Evolutionary conservation across 2,113 vertebrate genomes (phyloP).

Genomic region (Pygoscelis antarcticus): DNA sequence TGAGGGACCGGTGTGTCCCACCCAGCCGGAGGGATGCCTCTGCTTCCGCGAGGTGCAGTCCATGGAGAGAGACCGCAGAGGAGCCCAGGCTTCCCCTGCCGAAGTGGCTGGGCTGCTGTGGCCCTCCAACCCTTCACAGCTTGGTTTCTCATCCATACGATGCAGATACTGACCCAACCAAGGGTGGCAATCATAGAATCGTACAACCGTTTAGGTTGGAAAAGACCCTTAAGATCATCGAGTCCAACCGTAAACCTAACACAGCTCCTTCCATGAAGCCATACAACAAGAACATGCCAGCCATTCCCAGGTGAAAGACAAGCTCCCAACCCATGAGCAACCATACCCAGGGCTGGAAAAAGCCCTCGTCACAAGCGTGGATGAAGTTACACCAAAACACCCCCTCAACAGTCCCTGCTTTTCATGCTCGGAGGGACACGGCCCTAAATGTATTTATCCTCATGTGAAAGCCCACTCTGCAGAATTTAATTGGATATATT

Average conservation of each 20-base stretch:
- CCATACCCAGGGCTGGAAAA: neutral
- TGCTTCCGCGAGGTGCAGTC: neutral
- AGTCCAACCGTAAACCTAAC: neutral
- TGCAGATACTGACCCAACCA: neutral
- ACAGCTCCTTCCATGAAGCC: neutral
- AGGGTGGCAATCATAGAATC: neutral
- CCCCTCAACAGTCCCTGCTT: neutral
- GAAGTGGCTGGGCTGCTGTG: neutral
- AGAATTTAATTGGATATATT: constrained; percentile 17
- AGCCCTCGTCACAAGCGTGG: neutral
- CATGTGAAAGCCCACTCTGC: neutral
- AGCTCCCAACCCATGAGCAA: neutral
- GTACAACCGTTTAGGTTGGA: neutral
- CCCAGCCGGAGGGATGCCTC: neutral
- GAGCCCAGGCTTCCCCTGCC: neutral
- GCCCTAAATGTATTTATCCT: neutral
- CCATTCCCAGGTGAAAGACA: neutral
- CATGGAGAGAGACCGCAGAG: too few species aligned
- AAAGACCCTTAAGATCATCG: neutral
- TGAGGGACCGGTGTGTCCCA: rapidly evolving
- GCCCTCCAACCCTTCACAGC: neutral
- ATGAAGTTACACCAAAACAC: neutral
- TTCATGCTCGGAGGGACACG: neutral
- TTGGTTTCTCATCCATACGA: neutral
- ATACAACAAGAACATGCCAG: neutral